Conservation (phyloP, 1,140 invertebrate genomes). For the Lordiphosa clarofinis region DNA sequence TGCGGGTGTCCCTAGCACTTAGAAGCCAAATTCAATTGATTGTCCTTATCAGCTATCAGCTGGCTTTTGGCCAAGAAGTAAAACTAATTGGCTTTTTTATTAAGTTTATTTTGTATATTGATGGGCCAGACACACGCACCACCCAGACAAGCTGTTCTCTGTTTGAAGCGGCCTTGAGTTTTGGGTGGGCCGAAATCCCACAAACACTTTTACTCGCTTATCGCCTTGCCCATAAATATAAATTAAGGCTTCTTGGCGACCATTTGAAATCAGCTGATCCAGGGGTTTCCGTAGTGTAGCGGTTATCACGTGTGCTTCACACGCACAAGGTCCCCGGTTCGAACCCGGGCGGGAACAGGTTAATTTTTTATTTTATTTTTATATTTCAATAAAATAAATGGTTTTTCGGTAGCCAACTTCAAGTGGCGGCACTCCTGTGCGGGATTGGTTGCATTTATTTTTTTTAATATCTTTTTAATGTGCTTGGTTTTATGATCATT, state of each 20-base stretch:
- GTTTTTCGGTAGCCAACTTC: conserved; percentile 11
- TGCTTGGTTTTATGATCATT: conserved; percentile 50
- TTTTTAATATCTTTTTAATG: conserved; percentile 61
- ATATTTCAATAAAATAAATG: conserved; percentile 7
- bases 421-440: conserved; percentile 7
- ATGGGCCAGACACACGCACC: conserved; percentile 32
- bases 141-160: conserved; percentile 13
- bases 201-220: conserved; percentile 69
- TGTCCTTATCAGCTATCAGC: conserved; percentile 57
- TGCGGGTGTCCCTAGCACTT: conserved; percentile 59
- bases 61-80: conserved; percentile 43
- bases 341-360: conserved; percentile 83
- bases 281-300: conserved; percentile 67
- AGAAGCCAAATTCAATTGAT: conserved; percentile 45
- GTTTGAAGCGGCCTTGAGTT: conserved; percentile 26
- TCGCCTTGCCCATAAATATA: conserved; percentile 55
- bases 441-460: conserved; percentile 21
- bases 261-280: conserved; percentile 16
- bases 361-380: conserved; percentile 1
- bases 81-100: conserved; percentile 44
- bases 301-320: conserved; percentile 85
- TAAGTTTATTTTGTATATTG: conserved; percentile 20
- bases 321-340: conserved; percentile 85
- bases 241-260: conserved; percentile 25
- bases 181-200: background rate